phyloP scores from a whole-genome alignment of 92 coral and sea anemone genomes.

The Metridium senile region DNA sequence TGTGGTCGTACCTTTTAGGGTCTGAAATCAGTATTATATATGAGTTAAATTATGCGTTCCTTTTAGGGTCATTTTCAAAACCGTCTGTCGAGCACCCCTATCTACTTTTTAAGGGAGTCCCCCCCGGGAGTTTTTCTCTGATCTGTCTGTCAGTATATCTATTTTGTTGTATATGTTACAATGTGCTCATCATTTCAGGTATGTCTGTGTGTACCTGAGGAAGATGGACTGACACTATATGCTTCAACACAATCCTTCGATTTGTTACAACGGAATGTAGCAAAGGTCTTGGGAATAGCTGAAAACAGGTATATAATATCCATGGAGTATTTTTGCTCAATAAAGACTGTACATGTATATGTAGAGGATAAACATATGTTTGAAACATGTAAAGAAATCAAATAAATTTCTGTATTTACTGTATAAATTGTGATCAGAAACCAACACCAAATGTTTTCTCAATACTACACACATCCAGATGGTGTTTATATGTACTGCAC shows the following conservation, averaged over 20 bases:
- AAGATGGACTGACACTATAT: conserved; percentile 77
- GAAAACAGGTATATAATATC: conserved; percentile 43
- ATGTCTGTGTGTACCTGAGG: conserved; percentile 76
- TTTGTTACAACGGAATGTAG: conserved; percentile 63
- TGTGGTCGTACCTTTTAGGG: too few species aligned
- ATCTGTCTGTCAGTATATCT: neutral
- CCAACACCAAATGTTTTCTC: too few species aligned
- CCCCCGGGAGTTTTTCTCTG: neutral
- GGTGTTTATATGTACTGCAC: too few species aligned
- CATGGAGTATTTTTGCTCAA: too few species aligned
- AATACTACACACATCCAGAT: too few species aligned
- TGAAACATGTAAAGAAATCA: too few species aligned
- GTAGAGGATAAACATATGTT: too few species aligned
- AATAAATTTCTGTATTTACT: too few species aligned
- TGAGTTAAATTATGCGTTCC: too few species aligned
- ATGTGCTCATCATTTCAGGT: conserved; percentile 28
- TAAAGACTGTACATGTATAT: too few species aligned
- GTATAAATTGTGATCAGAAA: too few species aligned
- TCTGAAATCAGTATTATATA: too few species aligned
- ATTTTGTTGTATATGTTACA: neutral
- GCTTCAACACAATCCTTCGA: conserved; percentile 71
- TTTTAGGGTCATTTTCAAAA: neutral
- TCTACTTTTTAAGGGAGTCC: neutral
- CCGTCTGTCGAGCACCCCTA: neutral
- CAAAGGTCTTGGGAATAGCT: conserved; percentile 69